Evolutionary conservation across 2,113 vertebrate genomes (phyloP).

Genomic region (Phyllostomus discolor): DNA sequence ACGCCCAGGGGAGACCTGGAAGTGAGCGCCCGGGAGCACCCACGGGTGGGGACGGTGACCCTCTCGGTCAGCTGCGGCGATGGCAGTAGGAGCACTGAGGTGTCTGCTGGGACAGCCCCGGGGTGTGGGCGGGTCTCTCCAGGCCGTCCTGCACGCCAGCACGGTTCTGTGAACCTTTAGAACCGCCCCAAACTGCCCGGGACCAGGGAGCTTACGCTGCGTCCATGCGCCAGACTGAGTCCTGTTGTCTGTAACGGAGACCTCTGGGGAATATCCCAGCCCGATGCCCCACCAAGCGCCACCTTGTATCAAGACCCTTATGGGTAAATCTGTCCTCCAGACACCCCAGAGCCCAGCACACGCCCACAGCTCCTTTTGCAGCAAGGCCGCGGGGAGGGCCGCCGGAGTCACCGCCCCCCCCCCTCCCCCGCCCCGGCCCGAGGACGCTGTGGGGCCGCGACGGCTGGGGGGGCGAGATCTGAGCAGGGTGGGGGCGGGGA

Average conservation of each 20-base stretch:
- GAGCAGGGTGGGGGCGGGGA: no score
- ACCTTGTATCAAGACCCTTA: no score
- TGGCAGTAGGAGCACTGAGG: neutral
- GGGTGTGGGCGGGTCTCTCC: neutral
- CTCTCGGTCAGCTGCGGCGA: no score
- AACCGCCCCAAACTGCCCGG: neutral
- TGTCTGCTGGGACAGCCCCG: neutral
- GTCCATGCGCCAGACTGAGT: neutral
- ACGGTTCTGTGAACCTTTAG: neutral
- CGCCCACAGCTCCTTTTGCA: neutral
- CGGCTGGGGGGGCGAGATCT: neutral
- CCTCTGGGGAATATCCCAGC: fast-evolving
- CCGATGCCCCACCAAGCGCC: fast-evolving
- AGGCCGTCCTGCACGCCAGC: no score
- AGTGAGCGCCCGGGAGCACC: neutral
- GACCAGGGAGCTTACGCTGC: neutral
- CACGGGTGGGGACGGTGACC: no score
- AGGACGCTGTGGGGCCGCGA: neutral
- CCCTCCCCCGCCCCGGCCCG: neutral
- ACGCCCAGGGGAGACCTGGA: neutral
- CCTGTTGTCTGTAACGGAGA: neutral
- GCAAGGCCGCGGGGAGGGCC: neutral
- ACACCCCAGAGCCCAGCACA: neutral
- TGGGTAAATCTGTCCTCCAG: neutral
- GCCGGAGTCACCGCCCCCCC: no score